Percentiles rank a stretch among this genome's conserved stretches.
Conservation (phyloP, 2,888 invertebrate species). For the Pemphredon lugubris region DNA sequence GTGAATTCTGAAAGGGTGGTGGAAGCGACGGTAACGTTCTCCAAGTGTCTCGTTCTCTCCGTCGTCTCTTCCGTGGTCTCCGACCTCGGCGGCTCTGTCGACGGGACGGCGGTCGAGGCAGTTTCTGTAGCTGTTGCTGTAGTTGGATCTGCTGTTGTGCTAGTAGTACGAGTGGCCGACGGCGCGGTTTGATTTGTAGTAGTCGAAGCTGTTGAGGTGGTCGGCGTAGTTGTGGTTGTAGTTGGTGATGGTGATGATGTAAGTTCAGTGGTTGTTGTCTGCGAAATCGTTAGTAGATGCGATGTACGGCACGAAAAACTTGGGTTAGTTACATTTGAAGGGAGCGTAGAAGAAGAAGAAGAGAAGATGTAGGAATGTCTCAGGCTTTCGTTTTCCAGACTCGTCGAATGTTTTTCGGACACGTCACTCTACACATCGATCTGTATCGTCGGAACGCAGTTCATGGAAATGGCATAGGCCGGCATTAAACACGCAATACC, state of each 20-base stretch:
- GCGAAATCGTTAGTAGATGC: slow-evolving; percentile 81
- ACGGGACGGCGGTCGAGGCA: slow-evolving; percentile 42
- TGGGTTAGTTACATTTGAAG: slow-evolving; percentile 75
- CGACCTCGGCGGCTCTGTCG: slow-evolving; percentile 59
- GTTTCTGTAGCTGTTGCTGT: slow-evolving; percentile 40
- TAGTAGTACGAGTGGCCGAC: slow-evolving; percentile 47
- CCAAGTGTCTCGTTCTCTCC: slow-evolving; percentile 64
- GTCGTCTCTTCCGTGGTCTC: slow-evolving; percentile 62
- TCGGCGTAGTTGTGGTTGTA: slow-evolving; percentile 60
- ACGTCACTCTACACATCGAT: slow-evolving; percentile 18
- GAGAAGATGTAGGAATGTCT: slow-evolving; percentile 20
- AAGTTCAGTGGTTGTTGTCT: slow-evolving; percentile 73
- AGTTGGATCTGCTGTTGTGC: slow-evolving; percentile 31
- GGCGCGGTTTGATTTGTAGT: slow-evolving; percentile 53
- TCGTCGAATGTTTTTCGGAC: slow-evolving; percentile 1
- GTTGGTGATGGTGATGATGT: slow-evolving; percentile 65
- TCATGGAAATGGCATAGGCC: slow-evolving; percentile 27
- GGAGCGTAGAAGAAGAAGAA: slow-evolving; percentile 46
- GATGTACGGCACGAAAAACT: slow-evolving; percentile 76
- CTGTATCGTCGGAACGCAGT: slow-evolving; percentile 6
- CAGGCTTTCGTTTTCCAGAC: slow-evolving; percentile 44
- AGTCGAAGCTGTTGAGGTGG: slow-evolving; percentile 60
- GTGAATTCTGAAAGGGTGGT: slow-evolving; percentile 62
- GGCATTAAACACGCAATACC: slow-evolving; percentile 51
- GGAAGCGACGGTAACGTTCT: slow-evolving; percentile 56